These are phyloP conservation scores for Aspidiotus destructor DNA, from an alignment of 2,888 invertebrate genomes.

Conservation along the genomic window DNA sequence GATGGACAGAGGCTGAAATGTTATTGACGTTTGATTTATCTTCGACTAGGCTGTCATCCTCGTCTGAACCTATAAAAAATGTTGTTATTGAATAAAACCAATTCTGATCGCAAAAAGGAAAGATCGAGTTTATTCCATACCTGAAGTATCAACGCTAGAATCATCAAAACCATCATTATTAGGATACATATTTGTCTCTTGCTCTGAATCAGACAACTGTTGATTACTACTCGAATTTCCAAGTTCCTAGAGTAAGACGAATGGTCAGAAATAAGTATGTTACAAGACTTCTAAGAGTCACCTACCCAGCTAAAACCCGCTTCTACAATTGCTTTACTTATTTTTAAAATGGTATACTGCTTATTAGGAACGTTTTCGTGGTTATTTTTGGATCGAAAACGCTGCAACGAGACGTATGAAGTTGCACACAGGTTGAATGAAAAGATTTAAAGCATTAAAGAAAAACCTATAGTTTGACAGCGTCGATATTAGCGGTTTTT, in stretches of 20 bases:
- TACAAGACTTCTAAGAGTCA: neutral
- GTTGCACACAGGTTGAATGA: no score
- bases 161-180: slow-evolving; percentile 38
- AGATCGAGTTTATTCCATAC: slow-evolving; percentile 37
- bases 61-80: slow-evolving; percentile 42
- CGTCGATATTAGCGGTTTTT: no score
- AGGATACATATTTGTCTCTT: slow-evolving; percentile 37
- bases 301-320: no score
- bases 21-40: slow-evolving; percentile 43
- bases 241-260: neutral
- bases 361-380: no score
- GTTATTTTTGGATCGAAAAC: no score
- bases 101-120: neutral
- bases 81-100: slow-evolving; percentile 30
- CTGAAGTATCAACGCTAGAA: slow-evolving; percentile 47
- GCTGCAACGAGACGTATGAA: no score
- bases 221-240: slow-evolving; percentile 9
- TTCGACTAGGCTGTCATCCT: slow-evolving; percentile 39
- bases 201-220: slow-evolving; percentile 37
- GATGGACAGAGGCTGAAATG: slow-evolving; percentile 39
- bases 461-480: no score
- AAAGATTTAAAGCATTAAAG: no score
- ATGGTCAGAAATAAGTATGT: neutral
- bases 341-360: no score
- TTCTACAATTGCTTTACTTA: no score